phyloP scores from a whole-genome alignment of 2,797 vertebrate species.

The Nyctalus aviator region DNA sequence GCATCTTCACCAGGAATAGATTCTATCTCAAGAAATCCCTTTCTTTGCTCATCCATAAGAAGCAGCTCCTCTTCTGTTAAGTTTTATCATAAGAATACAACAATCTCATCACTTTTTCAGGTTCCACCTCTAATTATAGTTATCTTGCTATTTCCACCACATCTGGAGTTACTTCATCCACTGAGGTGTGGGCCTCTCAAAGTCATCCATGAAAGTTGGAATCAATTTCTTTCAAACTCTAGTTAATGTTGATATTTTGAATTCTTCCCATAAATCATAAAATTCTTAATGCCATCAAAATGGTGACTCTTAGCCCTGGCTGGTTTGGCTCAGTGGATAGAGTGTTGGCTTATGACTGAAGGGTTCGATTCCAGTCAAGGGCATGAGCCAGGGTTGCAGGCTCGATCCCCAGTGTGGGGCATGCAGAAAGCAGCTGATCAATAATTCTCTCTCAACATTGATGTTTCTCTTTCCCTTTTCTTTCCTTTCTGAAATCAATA shows the following conservation, averaged over 20 bases:
- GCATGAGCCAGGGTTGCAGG: too few species aligned
- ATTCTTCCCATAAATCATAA: background rate
- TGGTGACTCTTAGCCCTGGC: too few species aligned
- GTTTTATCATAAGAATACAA: background rate
- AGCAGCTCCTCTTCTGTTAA: background rate
- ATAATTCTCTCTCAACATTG: too few species aligned
- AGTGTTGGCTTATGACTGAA: too few species aligned
- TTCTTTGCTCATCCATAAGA: background rate
- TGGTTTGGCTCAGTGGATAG: too few species aligned
- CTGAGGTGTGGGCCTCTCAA: background rate
- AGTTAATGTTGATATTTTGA: background rate
- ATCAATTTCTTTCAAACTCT: background rate
- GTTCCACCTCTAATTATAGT: background rate
- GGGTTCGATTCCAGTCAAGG: too few species aligned
- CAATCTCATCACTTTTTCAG: background rate
- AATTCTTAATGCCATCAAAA: background rate
- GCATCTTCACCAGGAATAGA: background rate
- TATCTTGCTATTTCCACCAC: background rate
- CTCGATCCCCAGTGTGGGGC: too few species aligned
- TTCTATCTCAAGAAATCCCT: background rate
- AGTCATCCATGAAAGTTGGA: background rate
- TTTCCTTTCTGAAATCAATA: too few species aligned
- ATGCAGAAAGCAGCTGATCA: too few species aligned
- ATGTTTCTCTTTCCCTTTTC: too few species aligned
- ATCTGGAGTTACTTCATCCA: background rate